Evolutionary conservation across 2,113 vertebrate species (phyloP), one percentile per base, ranked within the genome.

Genomic region (Sigmodon hispidus): DNA sequence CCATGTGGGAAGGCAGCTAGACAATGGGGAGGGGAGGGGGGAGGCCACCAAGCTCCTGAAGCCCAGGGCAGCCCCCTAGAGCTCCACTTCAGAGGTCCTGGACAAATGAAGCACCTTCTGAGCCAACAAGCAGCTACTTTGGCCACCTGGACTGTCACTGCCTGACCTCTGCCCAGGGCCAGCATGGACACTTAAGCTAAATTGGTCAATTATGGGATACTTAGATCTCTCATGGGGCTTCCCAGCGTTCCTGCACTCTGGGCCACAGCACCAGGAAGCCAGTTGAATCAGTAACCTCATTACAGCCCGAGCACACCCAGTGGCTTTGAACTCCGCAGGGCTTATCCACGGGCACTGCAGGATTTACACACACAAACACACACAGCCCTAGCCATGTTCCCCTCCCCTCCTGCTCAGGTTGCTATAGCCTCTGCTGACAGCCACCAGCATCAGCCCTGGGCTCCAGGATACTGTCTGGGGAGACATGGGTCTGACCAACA

Each of bases 201-300:
- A 97, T 69, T 87, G 96, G 97, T 94, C 97, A 97, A 96, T 97
- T 96, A 97, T 9, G 65, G 92, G 96, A 88, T 55, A 91, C 90
- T 97, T 72, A 91, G 96, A 61, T 45, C 92, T 96, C 77, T 89
- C 90, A 88, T 89, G 40, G 84, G 93, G 95, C 96, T 84, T 34
- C 94, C 90, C 63, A 19, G 85, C 90, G 90, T 84, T 86, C 61
- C 72, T 40, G 36, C 12, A 24, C 45, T 79, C 95, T 29, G 85
- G 94, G 88, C 67, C 1, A 55, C 79, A 80, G 94, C 87, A 65
- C 70, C 89, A 80, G 96, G 92, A 93, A 93, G 91, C 83, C 83
- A 85, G 91, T 89, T 95, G 36, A 89, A 96, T 96, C 94, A 97
- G 97, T 96, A 97, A 97, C 97, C 96, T 96, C 95, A 87, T 97